phyloP scores from a whole-genome alignment of 2,113 vertebrate genomes.

The Arenaria interpres region DNA sequence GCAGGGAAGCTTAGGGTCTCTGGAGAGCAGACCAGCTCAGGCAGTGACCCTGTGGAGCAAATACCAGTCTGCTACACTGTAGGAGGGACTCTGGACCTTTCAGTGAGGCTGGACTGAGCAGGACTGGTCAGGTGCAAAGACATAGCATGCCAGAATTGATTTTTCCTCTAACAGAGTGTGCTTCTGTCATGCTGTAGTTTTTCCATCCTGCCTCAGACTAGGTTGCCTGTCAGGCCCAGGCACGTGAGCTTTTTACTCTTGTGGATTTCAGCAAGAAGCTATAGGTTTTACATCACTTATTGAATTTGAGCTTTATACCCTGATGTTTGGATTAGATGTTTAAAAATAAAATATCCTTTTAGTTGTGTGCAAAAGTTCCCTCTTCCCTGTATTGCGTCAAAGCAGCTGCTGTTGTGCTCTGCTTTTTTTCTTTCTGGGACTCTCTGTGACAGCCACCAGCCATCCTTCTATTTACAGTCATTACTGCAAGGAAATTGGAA shows the following conservation, averaged over 20 bases:
- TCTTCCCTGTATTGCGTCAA: not conserved
- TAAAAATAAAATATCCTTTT: not conserved
- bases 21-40: not conserved
- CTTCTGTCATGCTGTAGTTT: not conserved
- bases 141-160: not conserved
- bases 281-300: not conserved
- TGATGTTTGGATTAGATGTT: not conserved
- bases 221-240: not conserved
- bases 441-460: not conserved
- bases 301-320: not conserved
- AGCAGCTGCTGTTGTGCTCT: not conserved
- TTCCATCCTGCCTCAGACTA: not conserved
- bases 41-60: rapidly evolving
- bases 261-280: not conserved
- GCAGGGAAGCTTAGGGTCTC: not conserved
- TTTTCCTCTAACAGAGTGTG: not conserved
- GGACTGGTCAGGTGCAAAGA: not conserved
- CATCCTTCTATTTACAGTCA: not conserved
- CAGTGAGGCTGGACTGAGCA: not conserved
- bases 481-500: not conserved
- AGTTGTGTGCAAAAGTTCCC: not conserved
- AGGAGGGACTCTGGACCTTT: not conserved
- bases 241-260: not conserved
- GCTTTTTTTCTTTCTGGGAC: not conserved
- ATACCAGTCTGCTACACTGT: not conserved